Evolutionary conservation across 2,113 vertebrate species (phyloP).

Genomic region (Arothron firmamentum): DNA sequence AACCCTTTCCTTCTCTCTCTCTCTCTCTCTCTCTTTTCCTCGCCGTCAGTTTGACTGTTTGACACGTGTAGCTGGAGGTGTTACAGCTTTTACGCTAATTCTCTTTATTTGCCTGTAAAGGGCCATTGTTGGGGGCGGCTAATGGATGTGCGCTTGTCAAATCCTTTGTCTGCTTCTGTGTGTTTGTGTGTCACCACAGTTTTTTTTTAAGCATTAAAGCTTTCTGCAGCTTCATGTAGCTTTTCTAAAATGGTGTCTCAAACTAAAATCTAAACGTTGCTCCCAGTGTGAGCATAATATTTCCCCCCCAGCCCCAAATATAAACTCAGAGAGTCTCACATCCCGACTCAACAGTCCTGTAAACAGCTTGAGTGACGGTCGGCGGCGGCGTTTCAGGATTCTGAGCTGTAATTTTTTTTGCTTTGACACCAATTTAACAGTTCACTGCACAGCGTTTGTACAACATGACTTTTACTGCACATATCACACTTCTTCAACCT

Average conservation of each 20-base stretch:
- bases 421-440: not conserved
- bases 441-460: too few species aligned
- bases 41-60: constrained; percentile 43
- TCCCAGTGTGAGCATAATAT: too few species aligned
- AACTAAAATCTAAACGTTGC: not conserved
- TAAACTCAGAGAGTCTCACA: too few species aligned
- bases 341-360: not conserved
- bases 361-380: not conserved
- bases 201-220: constrained; percentile 19
- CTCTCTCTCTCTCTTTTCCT: constrained; percentile 9
- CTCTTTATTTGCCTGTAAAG: constrained; percentile 67
- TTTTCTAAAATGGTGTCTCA: not conserved
- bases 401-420: not conserved
- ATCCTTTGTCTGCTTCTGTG: not conserved
- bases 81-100: constrained; percentile 63
- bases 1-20: constrained; percentile 25
- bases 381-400: too few species aligned
- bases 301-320: too few species aligned
- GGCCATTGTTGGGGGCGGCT: constrained; percentile 44
- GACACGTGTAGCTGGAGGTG: constrained; percentile 59
- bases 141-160: constrained; percentile 57
- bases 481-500: too few species aligned
- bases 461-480: too few species aligned
- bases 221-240: constrained; percentile 9
- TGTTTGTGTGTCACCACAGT: constrained; percentile 46